Conservation (phyloP, 30 jellyfish, hydroid and myxozoan species). For the Pseudorhiza aurosa region DNA sequence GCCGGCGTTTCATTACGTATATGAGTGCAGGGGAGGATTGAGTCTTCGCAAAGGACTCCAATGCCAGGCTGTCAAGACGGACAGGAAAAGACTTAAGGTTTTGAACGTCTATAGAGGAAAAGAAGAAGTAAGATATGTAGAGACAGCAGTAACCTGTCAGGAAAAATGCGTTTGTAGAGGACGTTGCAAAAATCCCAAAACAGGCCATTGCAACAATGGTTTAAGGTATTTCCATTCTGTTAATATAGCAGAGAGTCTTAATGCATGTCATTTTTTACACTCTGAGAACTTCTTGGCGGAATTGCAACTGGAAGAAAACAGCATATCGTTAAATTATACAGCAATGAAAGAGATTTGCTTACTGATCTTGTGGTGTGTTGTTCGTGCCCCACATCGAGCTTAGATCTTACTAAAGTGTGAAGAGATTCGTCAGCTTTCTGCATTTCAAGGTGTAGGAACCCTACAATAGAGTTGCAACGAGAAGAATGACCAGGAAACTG, state of each 20-base stretch:
- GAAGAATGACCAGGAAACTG: too few species aligned
- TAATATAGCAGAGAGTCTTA: neutral
- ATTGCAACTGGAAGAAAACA: too few species aligned
- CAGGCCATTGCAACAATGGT: neutral
- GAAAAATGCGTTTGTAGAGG: constrained; percentile 28
- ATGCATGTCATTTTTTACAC: too few species aligned
- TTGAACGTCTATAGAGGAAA: neutral
- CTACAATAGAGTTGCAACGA: too few species aligned
- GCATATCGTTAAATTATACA: too few species aligned
- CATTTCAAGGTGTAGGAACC: too few species aligned
- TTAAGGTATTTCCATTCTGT: neutral
- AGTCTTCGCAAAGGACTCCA: neutral
- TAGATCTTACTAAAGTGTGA: too few species aligned
- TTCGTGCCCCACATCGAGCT: too few species aligned
- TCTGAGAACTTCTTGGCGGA: too few species aligned
- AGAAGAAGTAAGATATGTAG: neutral
- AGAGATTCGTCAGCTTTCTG: too few species aligned
- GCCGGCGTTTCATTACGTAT: neutral
- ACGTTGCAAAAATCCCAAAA: neutral
- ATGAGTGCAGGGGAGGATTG: constrained; percentile 9
- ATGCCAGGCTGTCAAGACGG: constrained; percentile 5
- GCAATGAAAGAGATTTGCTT: too few species aligned
- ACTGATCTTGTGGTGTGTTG: too few species aligned
- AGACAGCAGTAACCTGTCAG: constrained; percentile 9
- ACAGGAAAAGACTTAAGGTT: neutral